These are phyloP conservation scores for Hemicrepidius hirtus DNA, from an alignment of 2,888 invertebrate species.

Conservation along the genomic window DNA sequence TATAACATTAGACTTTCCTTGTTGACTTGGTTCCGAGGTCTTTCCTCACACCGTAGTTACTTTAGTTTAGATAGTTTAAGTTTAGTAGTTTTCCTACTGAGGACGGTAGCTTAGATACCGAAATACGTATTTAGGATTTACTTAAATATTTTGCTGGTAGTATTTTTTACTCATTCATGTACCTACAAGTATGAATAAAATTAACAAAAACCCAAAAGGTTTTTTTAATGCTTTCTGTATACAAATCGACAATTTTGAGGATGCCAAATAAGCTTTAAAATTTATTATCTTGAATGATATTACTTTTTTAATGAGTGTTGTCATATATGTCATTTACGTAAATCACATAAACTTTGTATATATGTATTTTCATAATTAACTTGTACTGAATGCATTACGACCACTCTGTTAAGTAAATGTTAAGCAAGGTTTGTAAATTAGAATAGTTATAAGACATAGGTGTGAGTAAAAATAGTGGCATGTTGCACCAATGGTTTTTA, in stretches of 20 bases:
- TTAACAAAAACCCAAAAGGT: too few species aligned
- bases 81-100: too few species aligned
- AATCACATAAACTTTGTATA: slow-evolving; percentile 43
- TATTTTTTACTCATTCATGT: too few species aligned
- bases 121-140: too few species aligned
- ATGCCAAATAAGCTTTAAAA: slow-evolving; percentile 29
- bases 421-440: background rate
- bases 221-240: background rate
- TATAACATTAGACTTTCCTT: too few species aligned
- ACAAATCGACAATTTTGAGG: slow-evolving; percentile 3
- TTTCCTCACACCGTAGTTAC: too few species aligned
- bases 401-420: slow-evolving; percentile 31
- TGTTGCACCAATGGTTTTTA: background rate
- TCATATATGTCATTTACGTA: slow-evolving; percentile 36
- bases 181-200: background rate
- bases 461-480: too few species aligned
- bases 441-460: too few species aligned
- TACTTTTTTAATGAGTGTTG: slow-evolving; percentile 38
- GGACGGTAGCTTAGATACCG: too few species aligned
- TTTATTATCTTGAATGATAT: slow-evolving; percentile 36
- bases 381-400: slow-evolving; percentile 24
- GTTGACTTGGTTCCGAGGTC: too few species aligned
- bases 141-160: too few species aligned
- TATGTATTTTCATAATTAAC: slow-evolving; percentile 46
- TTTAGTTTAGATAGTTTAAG: too few species aligned